These are phyloP conservation scores for Notospermus geniculatus DNA, from an alignment of 1,140 invertebrate genomes.

Conservation along the genomic window DNA sequence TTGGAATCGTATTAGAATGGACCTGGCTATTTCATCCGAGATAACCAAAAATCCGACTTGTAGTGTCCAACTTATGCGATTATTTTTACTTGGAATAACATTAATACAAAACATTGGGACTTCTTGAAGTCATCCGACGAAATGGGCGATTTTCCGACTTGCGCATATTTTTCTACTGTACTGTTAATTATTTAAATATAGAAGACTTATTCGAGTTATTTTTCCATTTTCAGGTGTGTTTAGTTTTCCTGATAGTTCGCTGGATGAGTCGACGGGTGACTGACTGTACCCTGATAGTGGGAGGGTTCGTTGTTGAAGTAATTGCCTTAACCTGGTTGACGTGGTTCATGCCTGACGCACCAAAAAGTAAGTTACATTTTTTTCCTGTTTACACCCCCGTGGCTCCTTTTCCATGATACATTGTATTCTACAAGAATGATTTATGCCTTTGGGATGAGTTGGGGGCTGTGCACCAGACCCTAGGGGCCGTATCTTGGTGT, in stretches of 20 bases:
- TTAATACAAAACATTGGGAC: not conserved
- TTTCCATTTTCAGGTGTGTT: slow-evolving; percentile 30
- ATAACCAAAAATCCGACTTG: too few species aligned
- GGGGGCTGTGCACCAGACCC: not conserved
- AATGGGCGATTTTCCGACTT: too few species aligned
- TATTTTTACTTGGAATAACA: slow-evolving; percentile 1
- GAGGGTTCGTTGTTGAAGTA: slow-evolving; percentile 28
- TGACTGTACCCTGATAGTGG: slow-evolving; percentile 35
- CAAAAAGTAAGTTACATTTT: slow-evolving; percentile 29
- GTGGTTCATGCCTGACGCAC: slow-evolving; percentile 30
- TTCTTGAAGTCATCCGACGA: too few species aligned
- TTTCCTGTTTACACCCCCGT: too few species aligned
- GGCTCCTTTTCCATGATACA: not conserved
- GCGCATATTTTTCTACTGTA: too few species aligned
- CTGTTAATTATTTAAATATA: not conserved
- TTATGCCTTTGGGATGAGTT: not conserved
- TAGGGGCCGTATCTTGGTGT: not conserved
- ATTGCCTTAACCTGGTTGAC: slow-evolving; percentile 30
- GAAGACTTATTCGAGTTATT: not conserved
- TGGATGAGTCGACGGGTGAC: slow-evolving; percentile 33
- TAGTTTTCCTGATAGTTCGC: slow-evolving; percentile 38
- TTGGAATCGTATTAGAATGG: not conserved
- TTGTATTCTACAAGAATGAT: not conserved
- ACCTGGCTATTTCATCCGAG: not conserved
- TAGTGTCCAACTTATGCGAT: too few species aligned